Base-by-base conservation (phyloP, 1,140 invertebrate species). In the Heliconius hermathena region DNA sequence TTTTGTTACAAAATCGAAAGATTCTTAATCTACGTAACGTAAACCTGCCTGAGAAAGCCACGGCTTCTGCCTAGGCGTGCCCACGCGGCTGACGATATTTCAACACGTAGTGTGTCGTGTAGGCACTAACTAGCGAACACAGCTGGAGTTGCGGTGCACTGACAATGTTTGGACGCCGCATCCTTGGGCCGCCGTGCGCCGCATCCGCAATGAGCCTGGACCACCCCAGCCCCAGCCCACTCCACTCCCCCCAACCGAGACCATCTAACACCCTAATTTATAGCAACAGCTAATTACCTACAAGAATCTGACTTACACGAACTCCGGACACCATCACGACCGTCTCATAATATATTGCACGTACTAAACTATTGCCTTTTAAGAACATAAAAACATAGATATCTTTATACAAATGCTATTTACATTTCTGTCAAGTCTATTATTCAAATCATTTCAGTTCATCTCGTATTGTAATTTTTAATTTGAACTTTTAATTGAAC, bases 201-300 rank as follows among this genome's bases (percentile, higher is more conserved):
- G 91, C 88, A 90, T 91, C 87, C 89, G 75, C 87, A 91, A 93
- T 93, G 87, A 91, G 87, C 76, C 82, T 81, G 83, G 84, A 88
- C 87, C 36, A 20, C 71, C 71, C 71, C 29, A 33, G 8, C 54
- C 60, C 54, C 29, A 33, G 8, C 3, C 60, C 60, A 66, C 60
- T 1, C 9, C 60, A 66, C 26, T 3, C 60, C 60, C 22, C 60
- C 60, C 13, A 6, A 29, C 60, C 9, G 26, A 66, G 60, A 80
- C 79, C 80, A 77, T 77, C 83, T 84, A 71, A 81, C 79, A 81
- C 84, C 87, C 87, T 92, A 91, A 93, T 94, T 94, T 93, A 93
- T 93, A 88, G 86, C 89, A 84, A 84, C 85, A 83, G 87, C 89
- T 91, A 91, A 92, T 93, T 92, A 92, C 89, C 87, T 88, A 88